Evolutionary conservation across 2,888 invertebrate species (phyloP), one percentile per base, ranked within the genome.

Genomic region (Seira ritae): DNA sequence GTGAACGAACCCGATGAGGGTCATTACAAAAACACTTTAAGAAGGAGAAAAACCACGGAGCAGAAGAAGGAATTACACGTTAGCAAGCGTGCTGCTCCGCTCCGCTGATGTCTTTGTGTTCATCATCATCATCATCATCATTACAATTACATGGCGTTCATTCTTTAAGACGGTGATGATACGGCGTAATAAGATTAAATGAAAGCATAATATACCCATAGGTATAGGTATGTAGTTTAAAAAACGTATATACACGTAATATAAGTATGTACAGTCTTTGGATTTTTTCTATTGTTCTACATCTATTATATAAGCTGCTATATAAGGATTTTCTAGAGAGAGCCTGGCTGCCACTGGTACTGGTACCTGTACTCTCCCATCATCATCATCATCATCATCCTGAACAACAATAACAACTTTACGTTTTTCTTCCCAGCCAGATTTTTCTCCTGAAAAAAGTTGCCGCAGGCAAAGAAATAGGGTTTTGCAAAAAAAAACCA

Each of bases 1-100:
- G 84, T 84, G 84, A 84, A 84, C 84, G 84, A 84, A 84, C 84
- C 79, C 84, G 84, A 84, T 84, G 84, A 84, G 84, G 84, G 84
- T 84, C 84, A 84, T 84, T 84, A 84, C 66, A 70, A 77, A 31
- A 83, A 66, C 69, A 70, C 62, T 66, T 55, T 42, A n/a, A 1
- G 19, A 75, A 60, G 74, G 60, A 42, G 71, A 84, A 68, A 84
- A 71, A 79, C 79, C 79, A 84, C 79, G 75, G 73, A 80, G 60
- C 55, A 74, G 74, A 84, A 73, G 77, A n/a, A n/a, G n/a, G 74
- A 83, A 79, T 84, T 79, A 75, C 79, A 23, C 69, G 17, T 62
- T 72, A 75, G 62, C 71, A 71, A 76, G 31, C 23, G 67, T 68
- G 75, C 42, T 50, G 74, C 20, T 76, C 74, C 62, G 65, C 82